A percentile compares a stretch with the other conserved stretches of the same genome.
Conservation (phyloP, 1,140 invertebrate genomes). For the Camponotus floridanus region DNA sequence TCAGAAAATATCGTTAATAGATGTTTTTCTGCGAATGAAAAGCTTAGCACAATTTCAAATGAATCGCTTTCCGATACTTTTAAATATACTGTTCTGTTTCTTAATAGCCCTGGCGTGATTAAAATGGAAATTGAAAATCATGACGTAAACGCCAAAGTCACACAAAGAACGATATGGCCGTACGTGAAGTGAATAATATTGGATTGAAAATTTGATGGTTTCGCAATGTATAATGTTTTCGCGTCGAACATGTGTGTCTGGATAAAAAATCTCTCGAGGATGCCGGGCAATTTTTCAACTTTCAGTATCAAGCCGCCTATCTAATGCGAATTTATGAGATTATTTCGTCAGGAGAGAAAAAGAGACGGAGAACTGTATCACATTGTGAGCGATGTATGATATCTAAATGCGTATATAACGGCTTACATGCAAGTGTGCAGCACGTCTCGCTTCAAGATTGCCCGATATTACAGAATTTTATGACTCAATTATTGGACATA, state of each 20-base stretch:
- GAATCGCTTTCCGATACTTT: constrained; percentile 39
- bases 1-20: constrained; percentile 11
- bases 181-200: constrained; percentile 51
- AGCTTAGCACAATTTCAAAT: not conserved
- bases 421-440: not conserved
- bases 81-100: not conserved
- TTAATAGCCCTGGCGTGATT: constrained; percentile 18
- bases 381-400: constrained; percentile 29
- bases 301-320: not conserved
- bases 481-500: constrained; percentile 33
- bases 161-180: constrained; percentile 27
- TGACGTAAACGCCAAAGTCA: constrained; percentile 21
- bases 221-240: constrained; percentile 50
- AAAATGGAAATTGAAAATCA: constrained; percentile 48
- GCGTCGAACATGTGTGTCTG: not conserved
- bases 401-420: constrained; percentile 25
- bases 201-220: constrained; percentile 59
- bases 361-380: constrained; percentile 13
- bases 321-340: constrained; percentile 69
- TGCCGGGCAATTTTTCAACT: constrained; percentile 64
- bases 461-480: constrained; percentile 38
- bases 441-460: not conserved
- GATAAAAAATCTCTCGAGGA: constrained; percentile 64
- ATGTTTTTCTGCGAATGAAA: not conserved
- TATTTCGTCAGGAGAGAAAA: constrained; percentile 57